These are phyloP conservation scores for Pseudotriccus pelzelni DNA, from an alignment of 2,797 vertebrate species.

Conservation along the genomic window DNA sequence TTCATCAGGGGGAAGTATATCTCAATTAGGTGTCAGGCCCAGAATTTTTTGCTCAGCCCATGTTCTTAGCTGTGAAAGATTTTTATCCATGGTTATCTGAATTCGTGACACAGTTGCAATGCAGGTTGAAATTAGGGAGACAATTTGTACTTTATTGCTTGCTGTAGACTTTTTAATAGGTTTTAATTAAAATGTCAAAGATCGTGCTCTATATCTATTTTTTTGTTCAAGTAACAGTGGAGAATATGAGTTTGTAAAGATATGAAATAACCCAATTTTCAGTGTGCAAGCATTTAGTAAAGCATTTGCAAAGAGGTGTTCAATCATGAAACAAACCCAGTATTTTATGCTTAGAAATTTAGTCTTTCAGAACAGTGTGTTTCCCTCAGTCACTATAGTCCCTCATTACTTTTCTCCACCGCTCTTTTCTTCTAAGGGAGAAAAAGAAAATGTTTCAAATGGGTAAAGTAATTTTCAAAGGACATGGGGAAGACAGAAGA, in stretches of 20 bases:
- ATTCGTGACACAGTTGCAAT: background rate
- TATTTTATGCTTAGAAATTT: background rate
- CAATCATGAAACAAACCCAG: background rate
- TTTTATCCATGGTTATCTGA: constrained; percentile 8
- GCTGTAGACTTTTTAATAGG: background rate
- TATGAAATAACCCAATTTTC: background rate
- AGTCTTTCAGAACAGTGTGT: background rate
- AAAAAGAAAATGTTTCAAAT: background rate
- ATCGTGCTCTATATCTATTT: background rate
- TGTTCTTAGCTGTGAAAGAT: background rate
- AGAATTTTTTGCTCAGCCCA: background rate
- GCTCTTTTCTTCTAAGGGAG: background rate
- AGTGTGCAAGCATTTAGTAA: background rate
- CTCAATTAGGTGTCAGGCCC: constrained; percentile 40
- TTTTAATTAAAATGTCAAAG: constrained; percentile 39
- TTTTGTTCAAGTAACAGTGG: background rate
- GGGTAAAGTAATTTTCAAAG: background rate
- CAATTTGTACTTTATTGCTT: background rate
- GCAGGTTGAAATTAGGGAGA: background rate
- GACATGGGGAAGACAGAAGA: background rate
- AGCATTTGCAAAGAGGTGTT: background rate
- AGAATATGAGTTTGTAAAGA: background rate
- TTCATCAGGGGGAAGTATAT: background rate
- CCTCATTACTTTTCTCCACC: background rate
- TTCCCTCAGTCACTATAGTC: background rate